Evolutionary conservation across 2,888 invertebrate species (phyloP).

Genomic region (Urechis unicinctus): DNA sequence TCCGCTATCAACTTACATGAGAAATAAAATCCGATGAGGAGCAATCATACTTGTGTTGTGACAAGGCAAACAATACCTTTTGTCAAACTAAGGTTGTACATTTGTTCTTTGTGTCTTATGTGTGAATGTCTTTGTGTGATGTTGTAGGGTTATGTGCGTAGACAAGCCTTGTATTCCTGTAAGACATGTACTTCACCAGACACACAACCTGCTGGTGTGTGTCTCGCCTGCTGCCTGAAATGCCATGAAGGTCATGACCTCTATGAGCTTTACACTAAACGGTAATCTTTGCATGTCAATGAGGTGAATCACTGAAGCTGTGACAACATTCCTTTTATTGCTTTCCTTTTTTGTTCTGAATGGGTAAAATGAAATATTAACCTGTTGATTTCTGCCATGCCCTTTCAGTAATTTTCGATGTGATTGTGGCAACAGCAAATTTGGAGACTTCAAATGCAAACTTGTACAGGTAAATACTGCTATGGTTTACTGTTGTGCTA

Average conservation of each 20-base stretch:
- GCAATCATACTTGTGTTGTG: too few species aligned
- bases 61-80: too few species aligned
- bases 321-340: too few species aligned
- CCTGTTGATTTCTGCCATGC: too few species aligned
- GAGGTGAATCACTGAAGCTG: too few species aligned
- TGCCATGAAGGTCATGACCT: conserved; percentile 96
- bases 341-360: too few species aligned
- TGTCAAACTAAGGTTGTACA: too few species aligned
- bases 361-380: too few species aligned
- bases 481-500: too few species aligned
- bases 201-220: conserved; percentile 68
- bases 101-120: too few species aligned
- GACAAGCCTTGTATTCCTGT: conserved; percentile 93
- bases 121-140: neutral
- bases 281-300: conserved; percentile 23
- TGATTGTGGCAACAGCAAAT: conserved; percentile 76
- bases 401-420: conserved; percentile 80
- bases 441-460: conserved; percentile 57
- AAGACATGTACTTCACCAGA: conserved; percentile 67
- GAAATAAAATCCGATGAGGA: too few species aligned
- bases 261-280: conserved; percentile 90
- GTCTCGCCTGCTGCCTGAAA: conserved; percentile 85
- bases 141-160: conserved; percentile 75
- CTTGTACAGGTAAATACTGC: conserved; percentile 58
- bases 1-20: too few species aligned